Base-by-base conservation (phyloP, 2,113 vertebrate species). In the Megatriorchis doriae region DNA sequence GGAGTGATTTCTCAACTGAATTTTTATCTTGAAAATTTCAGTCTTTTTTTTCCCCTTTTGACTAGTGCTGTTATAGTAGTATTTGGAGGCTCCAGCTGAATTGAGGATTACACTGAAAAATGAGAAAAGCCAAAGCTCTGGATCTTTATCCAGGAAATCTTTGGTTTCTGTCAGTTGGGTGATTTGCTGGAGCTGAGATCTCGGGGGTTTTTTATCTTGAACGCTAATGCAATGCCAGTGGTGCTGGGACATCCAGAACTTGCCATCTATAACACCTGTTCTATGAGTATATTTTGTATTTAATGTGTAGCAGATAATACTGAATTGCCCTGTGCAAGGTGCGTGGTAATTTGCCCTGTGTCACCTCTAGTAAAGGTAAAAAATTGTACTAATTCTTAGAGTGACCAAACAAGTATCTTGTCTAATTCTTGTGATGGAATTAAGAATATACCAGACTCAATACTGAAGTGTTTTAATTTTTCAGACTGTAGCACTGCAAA, bases 401-500 rank as follows among this genome's bases (percentile, higher is more conserved):
- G 66, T 48, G 58, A 62, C n/a, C 31, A 32, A 11, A 25, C 13
- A 43, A 45, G 20, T 38, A 7, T 45, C 42, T 55, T 84, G 50
- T 86, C 23, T 89, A 31, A 34, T 72, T 85, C 43, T 61, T 2
- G 1, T 74, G 47, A 47, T 77, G 61, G 70, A 38, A 29, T 71
- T 40, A 11, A 31, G n/a, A 22, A 10, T 25, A 6, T 71, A 56
- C 25, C 66, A 91, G 81, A 68, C 59, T 80, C 55, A 82, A 70
- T 72, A 86, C 84, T 80, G 45, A 97, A 93, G 72, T 97, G 74
- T 94, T 91, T 90, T 86, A 9, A 27, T 96, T 91, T 94, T 95
- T 91, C 96, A 83, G 92, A 81, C 68, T 58, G 8, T 96, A 97
- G 96, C 84, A 66, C 90, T 43, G 67, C 36, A 61, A 97, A 95